Evolutionary conservation across 2,113 vertebrate genomes (phyloP).

Genomic region (Elgaria multicarinata): DNA sequence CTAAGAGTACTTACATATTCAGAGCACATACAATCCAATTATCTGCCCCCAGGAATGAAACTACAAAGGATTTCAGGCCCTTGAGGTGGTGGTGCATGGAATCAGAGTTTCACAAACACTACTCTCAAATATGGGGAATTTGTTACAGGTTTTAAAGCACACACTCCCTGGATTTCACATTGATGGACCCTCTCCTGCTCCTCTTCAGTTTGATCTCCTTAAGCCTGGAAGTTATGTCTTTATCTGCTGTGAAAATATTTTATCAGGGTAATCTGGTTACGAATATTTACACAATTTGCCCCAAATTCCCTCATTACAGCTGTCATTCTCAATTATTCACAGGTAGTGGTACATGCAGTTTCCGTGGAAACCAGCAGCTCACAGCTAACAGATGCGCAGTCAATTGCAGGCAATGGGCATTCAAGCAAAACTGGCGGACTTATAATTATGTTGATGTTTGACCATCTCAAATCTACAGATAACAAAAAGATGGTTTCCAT

Average conservation of each 20-base stretch:
- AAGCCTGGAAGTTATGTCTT: slow-evolving; percentile 65
- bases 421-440: slow-evolving; percentile 58
- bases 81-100: slow-evolving; percentile 35
- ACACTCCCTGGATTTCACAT: slow-evolving; percentile 43
- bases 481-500: slow-evolving; percentile 55
- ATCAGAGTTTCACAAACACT: slow-evolving; percentile 43
- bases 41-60: slow-evolving; percentile 44
- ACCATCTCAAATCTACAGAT: slow-evolving; percentile 47
- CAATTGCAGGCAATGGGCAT: slow-evolving; percentile 56
- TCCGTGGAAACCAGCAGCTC: slow-evolving; percentile 76
- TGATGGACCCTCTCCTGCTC: slow-evolving; percentile 45
- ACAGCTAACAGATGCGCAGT: slow-evolving; percentile 48
- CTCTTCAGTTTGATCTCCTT: slow-evolving; percentile 71
- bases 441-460: slow-evolving; percentile 56
- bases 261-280: slow-evolving; percentile 70
- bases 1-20: slow-evolving; percentile 42
- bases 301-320: slow-evolving; percentile 72
- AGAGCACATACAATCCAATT: slow-evolving; percentile 43
- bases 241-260: slow-evolving; percentile 70
- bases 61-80: slow-evolving; percentile 45
- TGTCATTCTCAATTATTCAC: slow-evolving; percentile 74
- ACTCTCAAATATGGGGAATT: slow-evolving; percentile 54
- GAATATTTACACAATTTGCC: slow-evolving; percentile 72
- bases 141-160: slow-evolving; percentile 50
- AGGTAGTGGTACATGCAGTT: slow-evolving; percentile 74